These are phyloP conservation scores for Danaus plexippus DNA, from an alignment of 1,140 invertebrate species.

Conservation along the genomic window DNA sequence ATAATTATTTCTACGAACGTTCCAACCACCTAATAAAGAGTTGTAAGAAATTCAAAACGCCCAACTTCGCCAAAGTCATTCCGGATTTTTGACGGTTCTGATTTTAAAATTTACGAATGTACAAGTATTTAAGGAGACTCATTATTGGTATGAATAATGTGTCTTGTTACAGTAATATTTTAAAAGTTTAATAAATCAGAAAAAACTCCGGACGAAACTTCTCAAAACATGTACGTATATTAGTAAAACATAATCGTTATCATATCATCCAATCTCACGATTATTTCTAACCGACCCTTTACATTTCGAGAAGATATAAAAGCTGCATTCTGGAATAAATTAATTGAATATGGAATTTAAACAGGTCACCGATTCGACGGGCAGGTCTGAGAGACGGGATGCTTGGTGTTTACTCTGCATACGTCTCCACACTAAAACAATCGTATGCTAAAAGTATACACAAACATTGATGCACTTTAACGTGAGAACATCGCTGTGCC, in stretches of 20 bases:
- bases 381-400: slow-evolving; percentile 18
- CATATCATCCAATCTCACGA: too few relatives aligned
- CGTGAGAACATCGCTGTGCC: slow-evolving; percentile 63
- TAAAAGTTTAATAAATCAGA: slow-evolving; percentile 3
- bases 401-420: slow-evolving; percentile 57
- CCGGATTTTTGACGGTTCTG: slow-evolving; percentile 25
- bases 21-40: slow-evolving; percentile 56
- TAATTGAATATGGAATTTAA: neutral
- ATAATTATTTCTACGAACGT: slow-evolving; percentile 65
- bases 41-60: slow-evolving; percentile 45
- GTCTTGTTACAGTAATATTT: neutral
- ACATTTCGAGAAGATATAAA: too few relatives aligned
- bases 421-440: slow-evolving; percentile 68
- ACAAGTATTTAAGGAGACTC: slow-evolving; percentile 7
- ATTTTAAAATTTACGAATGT: slow-evolving; percentile 14
- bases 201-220: neutral
- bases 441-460: slow-evolving; percentile 65
- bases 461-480: slow-evolving; percentile 66
- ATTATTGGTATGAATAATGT: neutral
- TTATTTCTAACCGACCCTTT: too few relatives aligned
- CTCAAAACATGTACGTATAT: too few relatives aligned
- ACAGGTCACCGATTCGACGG: neutral
- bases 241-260: too few relatives aligned
- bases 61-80: slow-evolving; percentile 29
- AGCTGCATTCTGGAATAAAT: too few relatives aligned